Conservation (phyloP, 92 coral and sea anemone species). For the Phenganax subtilis region DNA sequence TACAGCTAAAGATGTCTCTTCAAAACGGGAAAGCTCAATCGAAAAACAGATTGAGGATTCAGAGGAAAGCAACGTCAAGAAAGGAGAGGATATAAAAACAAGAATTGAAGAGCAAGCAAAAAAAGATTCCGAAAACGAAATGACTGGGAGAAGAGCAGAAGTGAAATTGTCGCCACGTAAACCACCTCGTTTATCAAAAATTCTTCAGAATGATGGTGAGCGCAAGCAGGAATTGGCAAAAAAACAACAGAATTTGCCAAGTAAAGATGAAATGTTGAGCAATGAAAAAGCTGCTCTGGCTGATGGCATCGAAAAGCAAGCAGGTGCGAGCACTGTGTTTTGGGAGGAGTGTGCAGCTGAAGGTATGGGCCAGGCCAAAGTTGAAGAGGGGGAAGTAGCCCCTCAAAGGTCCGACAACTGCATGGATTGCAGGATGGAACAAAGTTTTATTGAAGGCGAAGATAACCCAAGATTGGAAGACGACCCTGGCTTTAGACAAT, state of each 20-base stretch:
- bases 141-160: neutral
- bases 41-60: neutral
- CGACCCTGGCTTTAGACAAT: conserved; percentile 6
- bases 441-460: conserved; percentile 7
- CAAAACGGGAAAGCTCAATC: neutral
- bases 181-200: conserved; percentile 10
- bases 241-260: neutral
- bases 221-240: conserved; percentile 1
- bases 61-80: neutral
- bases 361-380: neutral
- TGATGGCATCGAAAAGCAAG: neutral
- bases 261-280: neutral
- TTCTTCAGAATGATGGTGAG: neutral
- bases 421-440: conserved; percentile 32
- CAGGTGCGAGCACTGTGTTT: neutral
- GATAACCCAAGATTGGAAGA: neutral
- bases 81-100: neutral
- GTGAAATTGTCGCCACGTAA: neutral
- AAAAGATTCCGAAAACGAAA: neutral
- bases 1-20: neutral
- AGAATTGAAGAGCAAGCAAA: neutral
- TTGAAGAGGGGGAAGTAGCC: neutral
- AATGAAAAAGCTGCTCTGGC: neutral
- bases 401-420: conserved; percentile 7
- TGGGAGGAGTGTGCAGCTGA: neutral